Conservation (phyloP, 1,140 invertebrate species). For the Aphidius gifuensis region DNA sequence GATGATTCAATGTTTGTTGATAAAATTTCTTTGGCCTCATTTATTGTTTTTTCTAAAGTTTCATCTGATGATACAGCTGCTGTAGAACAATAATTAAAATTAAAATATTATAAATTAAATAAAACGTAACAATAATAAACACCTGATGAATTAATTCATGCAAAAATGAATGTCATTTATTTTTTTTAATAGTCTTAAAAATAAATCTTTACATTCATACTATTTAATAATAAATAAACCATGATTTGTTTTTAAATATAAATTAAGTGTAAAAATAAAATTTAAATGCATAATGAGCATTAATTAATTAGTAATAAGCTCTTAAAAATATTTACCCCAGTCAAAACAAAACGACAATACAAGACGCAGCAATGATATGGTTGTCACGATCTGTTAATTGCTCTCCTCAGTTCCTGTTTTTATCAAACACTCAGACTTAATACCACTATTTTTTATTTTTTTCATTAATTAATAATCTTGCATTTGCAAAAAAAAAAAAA, state of each 20-base stretch:
- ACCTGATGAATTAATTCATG: too few relatives aligned
- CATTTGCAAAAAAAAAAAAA: background rate
- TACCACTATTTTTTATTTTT: conserved; percentile 12
- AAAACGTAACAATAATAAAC: too few relatives aligned
- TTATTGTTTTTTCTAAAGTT: conserved; percentile 22
- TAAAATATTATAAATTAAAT: too few relatives aligned
- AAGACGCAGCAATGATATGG: conserved; percentile 54
- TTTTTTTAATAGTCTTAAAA: too few relatives aligned
- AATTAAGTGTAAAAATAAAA: too few relatives aligned
- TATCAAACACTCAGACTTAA: conserved; percentile 48
- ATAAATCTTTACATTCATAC: too few relatives aligned
- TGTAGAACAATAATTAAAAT: too few relatives aligned
- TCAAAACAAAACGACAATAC: conserved; percentile 53
- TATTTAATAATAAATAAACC: too few relatives aligned
- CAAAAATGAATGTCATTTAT: too few relatives aligned
- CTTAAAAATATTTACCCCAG: conserved; percentile 54
- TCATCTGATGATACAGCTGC: conserved; percentile 21
- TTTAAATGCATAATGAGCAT: background rate
- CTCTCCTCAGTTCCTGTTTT: conserved; percentile 52
- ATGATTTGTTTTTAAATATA: too few relatives aligned
- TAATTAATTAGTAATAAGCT: conserved; percentile 30
- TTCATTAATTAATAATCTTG: background rate
- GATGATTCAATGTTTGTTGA: background rate
- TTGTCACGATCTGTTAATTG: conserved; percentile 53
- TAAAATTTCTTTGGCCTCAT: conserved; percentile 8